Conservation (phyloP, 2,113 vertebrate species). For the Colossoma macropomum region DNA sequence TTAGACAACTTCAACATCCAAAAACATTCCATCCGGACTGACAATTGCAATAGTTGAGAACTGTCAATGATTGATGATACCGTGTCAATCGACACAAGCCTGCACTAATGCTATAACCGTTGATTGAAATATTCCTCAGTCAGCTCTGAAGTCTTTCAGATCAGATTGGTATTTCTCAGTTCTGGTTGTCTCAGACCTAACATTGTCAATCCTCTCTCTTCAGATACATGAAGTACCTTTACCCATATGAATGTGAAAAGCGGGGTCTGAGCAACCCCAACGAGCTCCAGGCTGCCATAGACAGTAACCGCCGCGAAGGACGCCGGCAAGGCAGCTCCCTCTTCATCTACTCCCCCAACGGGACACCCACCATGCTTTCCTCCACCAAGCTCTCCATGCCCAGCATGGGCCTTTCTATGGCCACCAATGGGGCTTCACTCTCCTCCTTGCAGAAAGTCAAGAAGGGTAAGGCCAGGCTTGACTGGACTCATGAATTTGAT, state of each 20-base stretch:
- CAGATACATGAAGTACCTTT: conserved; percentile 99
- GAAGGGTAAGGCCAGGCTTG: conserved; percentile 82
- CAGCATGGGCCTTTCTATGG: conserved; percentile 75
- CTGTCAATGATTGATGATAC: no score
- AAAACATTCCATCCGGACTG: no score
- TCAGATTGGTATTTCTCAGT: background rate
- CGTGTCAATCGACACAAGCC: no score
- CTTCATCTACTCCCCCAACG: conserved; percentile 89
- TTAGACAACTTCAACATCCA: no score
- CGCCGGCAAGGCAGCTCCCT: conserved; percentile 91
- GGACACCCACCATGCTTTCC: conserved; percentile 88
- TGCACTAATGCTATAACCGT: no score
- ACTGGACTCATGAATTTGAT: background rate
- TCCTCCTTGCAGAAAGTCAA: conserved; percentile 88
- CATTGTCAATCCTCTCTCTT: background rate
- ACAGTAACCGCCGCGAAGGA: conserved; percentile 94
- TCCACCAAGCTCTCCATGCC: conserved; percentile 87
- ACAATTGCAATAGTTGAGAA: no score
- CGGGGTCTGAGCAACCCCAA: conserved; percentile 93
- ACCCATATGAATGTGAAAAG: conserved; percentile 97
- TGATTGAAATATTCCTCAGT: background rate
- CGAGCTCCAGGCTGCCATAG: conserved; percentile 95
- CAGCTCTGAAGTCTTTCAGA: background rate
- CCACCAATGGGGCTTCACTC: conserved; percentile 86
- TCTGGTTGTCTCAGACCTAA: background rate